Conservation (phyloP, 1,140 invertebrate genomes). For the Phortica variegata region DNA sequence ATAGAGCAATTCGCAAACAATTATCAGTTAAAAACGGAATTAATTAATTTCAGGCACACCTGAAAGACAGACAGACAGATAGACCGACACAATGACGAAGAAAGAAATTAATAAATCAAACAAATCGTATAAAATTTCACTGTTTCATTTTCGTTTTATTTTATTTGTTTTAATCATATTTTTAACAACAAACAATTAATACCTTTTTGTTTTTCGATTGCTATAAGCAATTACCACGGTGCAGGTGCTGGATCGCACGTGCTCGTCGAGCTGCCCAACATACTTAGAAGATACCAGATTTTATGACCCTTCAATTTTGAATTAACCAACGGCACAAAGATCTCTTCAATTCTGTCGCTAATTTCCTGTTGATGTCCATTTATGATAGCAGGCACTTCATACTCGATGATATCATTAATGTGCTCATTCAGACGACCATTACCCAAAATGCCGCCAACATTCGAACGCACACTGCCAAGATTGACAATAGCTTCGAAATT, state of each 20-base stretch:
- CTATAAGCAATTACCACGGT: too few species aligned
- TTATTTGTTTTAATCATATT: too few species aligned
- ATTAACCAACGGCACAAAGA: constrained; percentile 40
- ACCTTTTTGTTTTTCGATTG: too few species aligned
- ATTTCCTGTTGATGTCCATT: constrained; percentile 41
- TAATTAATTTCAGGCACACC: too few species aligned
- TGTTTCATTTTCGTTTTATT: too few species aligned
- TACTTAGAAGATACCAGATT: constrained; percentile 38
- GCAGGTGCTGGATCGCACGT: constrained; percentile 37
- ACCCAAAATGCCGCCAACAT: constrained; percentile 46
- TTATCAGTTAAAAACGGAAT: too few species aligned
- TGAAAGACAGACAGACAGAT: too few species aligned
- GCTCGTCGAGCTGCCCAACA: constrained; percentile 9
- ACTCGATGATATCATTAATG: constrained; percentile 42
- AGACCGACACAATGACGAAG: too few species aligned
- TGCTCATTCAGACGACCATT: constrained; percentile 42
- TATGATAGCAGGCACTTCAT: constrained; percentile 38
- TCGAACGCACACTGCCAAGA: constrained; percentile 37
- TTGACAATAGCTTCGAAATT: constrained; percentile 36
- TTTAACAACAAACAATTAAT: too few species aligned
- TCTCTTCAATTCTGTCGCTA: constrained; percentile 30
- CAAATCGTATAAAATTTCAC: too few species aligned
- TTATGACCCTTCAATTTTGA: constrained; percentile 37
- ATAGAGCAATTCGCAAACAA: too few species aligned
- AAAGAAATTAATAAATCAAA: too few species aligned